Evolutionary conservation across 2,113 vertebrate species (phyloP).

Genomic region (Ia io): DNA sequence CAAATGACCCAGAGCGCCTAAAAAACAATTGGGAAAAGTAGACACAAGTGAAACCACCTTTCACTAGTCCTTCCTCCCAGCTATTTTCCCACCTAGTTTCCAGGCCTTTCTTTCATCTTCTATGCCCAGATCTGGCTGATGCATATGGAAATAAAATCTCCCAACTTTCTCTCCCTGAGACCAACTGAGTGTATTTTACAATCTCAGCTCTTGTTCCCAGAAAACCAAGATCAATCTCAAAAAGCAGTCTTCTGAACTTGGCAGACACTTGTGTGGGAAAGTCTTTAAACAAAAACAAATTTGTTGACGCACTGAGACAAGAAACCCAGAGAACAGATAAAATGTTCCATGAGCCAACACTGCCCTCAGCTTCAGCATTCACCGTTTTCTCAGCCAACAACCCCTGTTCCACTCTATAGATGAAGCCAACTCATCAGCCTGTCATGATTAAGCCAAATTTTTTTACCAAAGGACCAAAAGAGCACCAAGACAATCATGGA

Average conservation of each 20-base stretch:
- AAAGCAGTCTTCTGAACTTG: slow-evolving; percentile 84
- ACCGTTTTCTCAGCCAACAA: slow-evolving; percentile 52
- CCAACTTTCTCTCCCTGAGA: slow-evolving; percentile 69
- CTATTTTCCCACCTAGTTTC: not conserved
- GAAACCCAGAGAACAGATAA: slow-evolving; percentile 77
- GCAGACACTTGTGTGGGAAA: slow-evolving; percentile 85
- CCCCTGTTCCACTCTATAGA: not conserved
- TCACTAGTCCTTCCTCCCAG: not conserved
- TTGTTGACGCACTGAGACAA: slow-evolving; percentile 83
- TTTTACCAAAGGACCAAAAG: not conserved
- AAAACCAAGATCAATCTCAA: slow-evolving; percentile 81
- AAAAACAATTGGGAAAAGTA: not conserved
- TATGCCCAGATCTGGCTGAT: slow-evolving; percentile 39
- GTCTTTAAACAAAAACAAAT: slow-evolving; percentile 88
- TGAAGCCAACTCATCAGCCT: slow-evolving; percentile 43
- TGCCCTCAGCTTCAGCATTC: slow-evolving; percentile 76
- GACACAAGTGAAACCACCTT: not conserved
- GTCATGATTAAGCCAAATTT: not conserved
- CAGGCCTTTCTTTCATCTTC: slow-evolving; percentile 49
- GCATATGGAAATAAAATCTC: slow-evolving; percentile 69
- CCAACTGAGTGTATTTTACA: slow-evolving; percentile 81
- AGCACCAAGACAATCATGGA: not conserved
- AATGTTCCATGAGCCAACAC: slow-evolving; percentile 75
- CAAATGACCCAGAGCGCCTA: not conserved
- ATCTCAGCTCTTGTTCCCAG: slow-evolving; percentile 82